Base-by-base conservation (phyloP, 92 coral and sea anemone genomes). In the Hydrozoanthus gracilis region DNA sequence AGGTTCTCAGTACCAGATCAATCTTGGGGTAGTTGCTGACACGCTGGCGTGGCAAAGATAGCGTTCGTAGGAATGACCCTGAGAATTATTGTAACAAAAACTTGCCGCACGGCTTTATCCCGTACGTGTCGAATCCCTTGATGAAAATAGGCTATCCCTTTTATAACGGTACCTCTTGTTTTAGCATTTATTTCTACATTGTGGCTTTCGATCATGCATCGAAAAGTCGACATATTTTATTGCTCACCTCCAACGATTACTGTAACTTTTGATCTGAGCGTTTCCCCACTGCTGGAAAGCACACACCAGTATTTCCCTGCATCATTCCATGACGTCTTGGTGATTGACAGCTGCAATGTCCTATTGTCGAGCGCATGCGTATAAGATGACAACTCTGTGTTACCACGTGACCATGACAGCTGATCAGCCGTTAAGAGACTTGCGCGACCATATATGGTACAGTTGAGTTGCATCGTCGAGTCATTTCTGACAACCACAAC, bases 221-320 rank as follows among this genome's bases (percentile, higher is more conserved):
- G 39, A 27, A 27, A 27, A 27, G 39, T 27, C 39, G 39, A 27
- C 39, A 0, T 27, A 27, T 27, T 27, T 27, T 27, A 27, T 27
- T 3, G 20, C 84, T 79, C 73, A 79, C 84, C 84, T 62, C 84
- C 84, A 7, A 79, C 84, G 65, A 47, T 64, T 16, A 79, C 73
- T 66, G 60, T 15, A 72, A 79, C 84, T 1, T 65, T 79, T 20
- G 12, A 8, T 48, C 84, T 27, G 9, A 49, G 73, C 9, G 13
- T 47, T 10, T 8, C 8, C 16, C 3, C n/a, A 48, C 47, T 16
- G 8, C 11, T 27, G 16, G 55, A 79, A 48, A 47, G 4, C 20
- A 58, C 48, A 13, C 84, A 79, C 73, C 84, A 79, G 15, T 79
- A 79, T 13, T 46, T 61, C 48, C 84, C 84, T 7, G 73, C 69